phyloP scores from a whole-genome alignment of 2,888 invertebrate genomes.

The Margaritifera margaritifera region DNA sequence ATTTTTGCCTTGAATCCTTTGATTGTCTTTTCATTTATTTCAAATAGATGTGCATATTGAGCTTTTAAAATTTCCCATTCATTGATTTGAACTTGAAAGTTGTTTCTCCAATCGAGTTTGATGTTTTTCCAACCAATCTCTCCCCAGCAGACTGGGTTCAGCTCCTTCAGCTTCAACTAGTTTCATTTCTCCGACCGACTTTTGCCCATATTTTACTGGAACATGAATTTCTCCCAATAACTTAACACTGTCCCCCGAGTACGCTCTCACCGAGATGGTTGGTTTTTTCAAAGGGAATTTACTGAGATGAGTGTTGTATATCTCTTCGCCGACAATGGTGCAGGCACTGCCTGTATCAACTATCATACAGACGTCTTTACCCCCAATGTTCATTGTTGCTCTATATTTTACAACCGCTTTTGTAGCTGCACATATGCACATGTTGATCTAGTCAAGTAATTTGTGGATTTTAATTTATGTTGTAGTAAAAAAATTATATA shows the following conservation, averaged over 20 bases:
- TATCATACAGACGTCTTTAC: neutral
- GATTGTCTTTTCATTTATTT: neutral
- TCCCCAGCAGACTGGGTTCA: conserved; percentile 6
- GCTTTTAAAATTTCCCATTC: neutral
- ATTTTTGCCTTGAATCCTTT: conserved; percentile 11
- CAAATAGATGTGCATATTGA: neutral
- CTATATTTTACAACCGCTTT: no score
- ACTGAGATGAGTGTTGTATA: conserved; percentile 1
- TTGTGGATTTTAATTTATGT: no score
- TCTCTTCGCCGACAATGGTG: conserved; percentile 6
- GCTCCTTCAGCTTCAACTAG: conserved; percentile 10
- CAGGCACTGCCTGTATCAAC: conserved; percentile 5
- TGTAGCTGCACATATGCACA: no score
- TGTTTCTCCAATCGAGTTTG: conserved; percentile 7
- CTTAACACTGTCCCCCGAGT: conserved; percentile 9
- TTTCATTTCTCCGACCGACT: neutral
- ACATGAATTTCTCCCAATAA: conserved; percentile 2
- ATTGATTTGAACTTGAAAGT: conserved; percentile 1
- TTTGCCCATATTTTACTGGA: neutral
- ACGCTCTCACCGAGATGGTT: conserved; percentile 2
- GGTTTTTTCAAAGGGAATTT: conserved; percentile 1
- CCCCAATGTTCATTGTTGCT: no score
- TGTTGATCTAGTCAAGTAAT: no score
- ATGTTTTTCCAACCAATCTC: conserved; percentile 6
- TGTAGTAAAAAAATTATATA: no score